Percentiles rank a stretch among this genome's conserved stretches.
Evolutionary conservation across 2,797 vertebrate genomes (phyloP).

Genomic region (Paedocypris micromegethes): DNA sequence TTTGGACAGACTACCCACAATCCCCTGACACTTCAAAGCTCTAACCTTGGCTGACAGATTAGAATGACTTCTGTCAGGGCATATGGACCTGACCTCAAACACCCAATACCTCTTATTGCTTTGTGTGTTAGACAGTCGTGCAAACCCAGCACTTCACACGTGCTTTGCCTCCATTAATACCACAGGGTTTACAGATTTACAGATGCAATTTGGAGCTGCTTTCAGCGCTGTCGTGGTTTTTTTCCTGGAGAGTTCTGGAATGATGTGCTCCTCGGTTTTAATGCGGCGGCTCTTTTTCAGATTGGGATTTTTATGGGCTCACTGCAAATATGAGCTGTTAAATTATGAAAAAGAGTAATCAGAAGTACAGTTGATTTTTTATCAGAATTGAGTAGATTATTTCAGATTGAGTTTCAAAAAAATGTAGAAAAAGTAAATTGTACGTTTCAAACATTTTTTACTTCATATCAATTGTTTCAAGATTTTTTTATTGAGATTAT

Average conservation of each 20-base stretch:
- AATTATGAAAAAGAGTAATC: too few species aligned
- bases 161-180: conserved; percentile 37
- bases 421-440: too few species aligned
- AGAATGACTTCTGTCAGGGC: conserved; percentile 36
- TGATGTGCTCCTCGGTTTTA: conserved; percentile 18
- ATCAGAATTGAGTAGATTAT: too few species aligned
- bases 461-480: too few species aligned
- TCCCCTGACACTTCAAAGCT: conserved; percentile 36
- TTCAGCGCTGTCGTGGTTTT: conserved; percentile 19
- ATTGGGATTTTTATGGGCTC: too few species aligned
- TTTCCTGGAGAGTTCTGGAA: background rate
- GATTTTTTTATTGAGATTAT: too few species aligned
- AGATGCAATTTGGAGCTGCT: conserved; percentile 41
- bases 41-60: conserved; percentile 34
- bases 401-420: too few species aligned
- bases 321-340: too few species aligned
- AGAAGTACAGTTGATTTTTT: too few species aligned
- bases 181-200: conserved; percentile 44
- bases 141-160: conserved; percentile 39
- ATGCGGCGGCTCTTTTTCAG: background rate
- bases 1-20: conserved; percentile 26
- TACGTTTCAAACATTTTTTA: too few species aligned
- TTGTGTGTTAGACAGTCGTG: conserved; percentile 40
- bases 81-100: conserved; percentile 33
- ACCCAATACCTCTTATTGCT: conserved; percentile 37